These are phyloP conservation scores for Macroramphosus scolopax DNA, from an alignment of 2,797 vertebrate species.

Conservation along the genomic window DNA sequence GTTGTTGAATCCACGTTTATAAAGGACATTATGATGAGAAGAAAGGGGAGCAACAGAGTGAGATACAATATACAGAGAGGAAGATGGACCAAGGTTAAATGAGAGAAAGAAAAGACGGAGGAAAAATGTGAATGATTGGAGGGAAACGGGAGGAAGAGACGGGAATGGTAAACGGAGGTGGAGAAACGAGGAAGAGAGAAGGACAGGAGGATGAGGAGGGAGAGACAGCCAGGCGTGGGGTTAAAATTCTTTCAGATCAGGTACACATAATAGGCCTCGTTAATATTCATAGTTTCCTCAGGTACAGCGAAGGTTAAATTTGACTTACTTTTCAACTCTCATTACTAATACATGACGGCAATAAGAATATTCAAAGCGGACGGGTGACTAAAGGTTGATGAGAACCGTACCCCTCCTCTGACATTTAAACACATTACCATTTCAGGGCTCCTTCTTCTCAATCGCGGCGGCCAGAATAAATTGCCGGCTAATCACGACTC, in stretches of 20 bases:
- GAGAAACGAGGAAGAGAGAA: background rate
- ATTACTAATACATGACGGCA: constrained; percentile 85
- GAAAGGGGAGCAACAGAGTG: too few relatives aligned
- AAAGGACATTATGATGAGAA: too few relatives aligned
- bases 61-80: too few relatives aligned
- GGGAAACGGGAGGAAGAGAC: background rate
- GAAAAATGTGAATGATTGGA: background rate
- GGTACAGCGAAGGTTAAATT: constrained; percentile 87
- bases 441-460: constrained; percentile 70
- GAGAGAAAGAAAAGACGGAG: background rate
- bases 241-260: constrained; percentile 86
- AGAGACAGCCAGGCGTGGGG: constrained; percentile 52
- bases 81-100: background rate
- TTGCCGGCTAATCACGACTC: constrained; percentile 76
- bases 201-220: constrained; percentile 13
- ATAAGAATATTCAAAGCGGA: constrained; percentile 87
- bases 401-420: constrained; percentile 81
- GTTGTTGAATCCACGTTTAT: too few relatives aligned
- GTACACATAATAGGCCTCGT: constrained; percentile 84
- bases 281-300: constrained; percentile 86
- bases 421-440: constrained; percentile 89
- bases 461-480: constrained; percentile 76
- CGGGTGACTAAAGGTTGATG: constrained; percentile 84
- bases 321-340: constrained; percentile 85
- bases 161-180: background rate